Base-by-base conservation (phyloP, 2,888 invertebrate genomes). In the Diloba caeruleocephala region DNA sequence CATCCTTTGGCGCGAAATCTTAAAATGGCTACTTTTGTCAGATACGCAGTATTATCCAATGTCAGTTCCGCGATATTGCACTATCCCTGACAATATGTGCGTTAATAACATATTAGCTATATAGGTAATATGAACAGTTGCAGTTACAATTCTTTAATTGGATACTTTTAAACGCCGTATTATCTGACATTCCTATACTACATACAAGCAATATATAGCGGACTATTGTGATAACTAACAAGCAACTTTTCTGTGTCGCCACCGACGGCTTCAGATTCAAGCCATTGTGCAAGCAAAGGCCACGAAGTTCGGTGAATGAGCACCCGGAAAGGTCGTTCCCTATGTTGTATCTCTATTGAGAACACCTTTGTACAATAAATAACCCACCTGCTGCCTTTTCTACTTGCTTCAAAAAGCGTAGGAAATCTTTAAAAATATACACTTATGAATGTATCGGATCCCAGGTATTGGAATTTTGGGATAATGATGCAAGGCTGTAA, bases 221-320 rank as follows among this genome's bases (percentile, higher is more conserved):
- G 38, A 33, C 70, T 63, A 73, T 71, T 71, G 70, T 72, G 60
- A 60, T 63, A 41, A 54, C 68, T 77, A 76, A 76, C 78, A 78
- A 77, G 74, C 68, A 70, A 70, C 71, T 68, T 73, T 76, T 51
- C 74, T 69, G 52, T 63, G 80, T 76, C 75, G 75, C 69, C 61
- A 50, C 38, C 54, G 55, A 66, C 74, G 75, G 67, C 78, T 75
- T 74, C 70, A 83, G 83, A 82, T 76, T 76, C 71, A 61, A 70
- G 71, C 80, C 57, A 84, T 89, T 89, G 87, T 89, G 67, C 67
- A 73, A n/a, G 72, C 74, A 88, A 88, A 89, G 88, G 88, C 81
- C 86, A 83, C 81, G 82, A 43, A 84, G 86, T 78, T 85, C 81
- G 77, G 63, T 82, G 85, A 84, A 85, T 83, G 81, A 79, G 75